phyloP scores from a whole-genome alignment of 2,888 invertebrate genomes.

The Sinodicranocentrus sp. region DNA sequence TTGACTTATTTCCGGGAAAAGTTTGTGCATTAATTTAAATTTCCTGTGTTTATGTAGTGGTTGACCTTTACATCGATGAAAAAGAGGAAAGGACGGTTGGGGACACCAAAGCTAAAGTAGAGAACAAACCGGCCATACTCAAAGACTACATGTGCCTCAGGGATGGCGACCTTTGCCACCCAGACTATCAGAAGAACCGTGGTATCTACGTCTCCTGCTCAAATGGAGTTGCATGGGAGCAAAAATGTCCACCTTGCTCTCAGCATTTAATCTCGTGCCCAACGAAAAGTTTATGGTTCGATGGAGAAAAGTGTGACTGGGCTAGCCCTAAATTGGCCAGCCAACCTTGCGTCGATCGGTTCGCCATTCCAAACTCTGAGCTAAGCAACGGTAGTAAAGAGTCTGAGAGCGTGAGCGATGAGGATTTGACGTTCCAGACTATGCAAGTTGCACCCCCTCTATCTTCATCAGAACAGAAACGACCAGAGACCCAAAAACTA shows the following conservation, averaged over 20 bases:
- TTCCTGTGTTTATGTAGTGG: no score
- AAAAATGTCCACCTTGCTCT: constrained; percentile 36
- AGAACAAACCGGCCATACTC: constrained; percentile 45
- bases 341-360: constrained; percentile 45
- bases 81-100: no score
- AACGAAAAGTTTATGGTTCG: constrained; percentile 56
- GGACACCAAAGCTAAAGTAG: no score
- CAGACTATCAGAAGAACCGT: constrained; percentile 41
- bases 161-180: constrained; percentile 64
- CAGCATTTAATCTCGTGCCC: constrained; percentile 52
- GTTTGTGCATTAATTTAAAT: no score
- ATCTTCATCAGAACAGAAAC: constrained; percentile 4
- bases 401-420: no score
- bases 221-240: constrained; percentile 63
- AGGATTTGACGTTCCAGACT: constrained; percentile 46
- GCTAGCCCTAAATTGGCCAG: constrained; percentile 53
- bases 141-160: constrained; percentile 60
- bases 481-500: constrained; percentile 1
- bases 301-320: constrained; percentile 66
- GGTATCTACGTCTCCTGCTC: constrained; percentile 56
- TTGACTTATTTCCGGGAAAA: no score
- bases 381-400: no score
- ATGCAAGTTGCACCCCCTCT: constrained; percentile 26
- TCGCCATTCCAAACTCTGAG: constrained; percentile 5
- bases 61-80: no score